Evolutionary conservation across 2,797 vertebrate species (phyloP).

Genomic region (Aratinga solstitialis): DNA sequence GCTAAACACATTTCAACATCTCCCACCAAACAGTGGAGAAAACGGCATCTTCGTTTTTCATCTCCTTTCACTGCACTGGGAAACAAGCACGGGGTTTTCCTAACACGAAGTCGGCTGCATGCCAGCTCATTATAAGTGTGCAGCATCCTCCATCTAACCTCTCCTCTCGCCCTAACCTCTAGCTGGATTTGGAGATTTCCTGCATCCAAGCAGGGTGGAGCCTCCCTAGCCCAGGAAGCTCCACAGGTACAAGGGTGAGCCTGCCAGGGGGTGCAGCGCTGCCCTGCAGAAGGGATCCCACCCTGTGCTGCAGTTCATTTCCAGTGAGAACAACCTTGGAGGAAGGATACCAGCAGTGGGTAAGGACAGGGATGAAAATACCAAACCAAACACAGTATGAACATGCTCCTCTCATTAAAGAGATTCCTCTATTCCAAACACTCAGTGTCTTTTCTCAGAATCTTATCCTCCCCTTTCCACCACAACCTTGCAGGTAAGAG

Average conservation of each 20-base stretch:
- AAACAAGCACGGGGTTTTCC: background rate
- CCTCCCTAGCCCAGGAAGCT: background rate
- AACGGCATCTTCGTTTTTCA: background rate
- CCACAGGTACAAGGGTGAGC: background rate
- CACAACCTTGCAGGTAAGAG: background rate
- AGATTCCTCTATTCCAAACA: background rate
- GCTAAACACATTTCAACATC: background rate
- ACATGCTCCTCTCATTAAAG: background rate
- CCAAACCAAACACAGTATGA: background rate
- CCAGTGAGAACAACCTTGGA: background rate
- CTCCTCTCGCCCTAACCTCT: background rate
- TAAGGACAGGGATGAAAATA: background rate
- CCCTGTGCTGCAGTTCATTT: accelerated
- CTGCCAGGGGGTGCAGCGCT: background rate
- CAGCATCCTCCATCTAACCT: background rate
- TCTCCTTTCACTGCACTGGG: background rate
- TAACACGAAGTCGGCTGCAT: accelerated
- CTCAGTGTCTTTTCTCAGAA: background rate
- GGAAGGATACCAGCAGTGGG: background rate
- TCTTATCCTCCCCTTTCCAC: background rate
- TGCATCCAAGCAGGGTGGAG: background rate
- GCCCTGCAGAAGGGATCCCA: background rate
- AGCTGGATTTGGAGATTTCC: background rate
- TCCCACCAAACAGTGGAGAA: background rate
- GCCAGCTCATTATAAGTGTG: background rate